Evolutionary conservation across 2,888 invertebrate genomes (phyloP), one percentile per base, ranked within the genome.

Genomic region (Troides aeacus): DNA sequence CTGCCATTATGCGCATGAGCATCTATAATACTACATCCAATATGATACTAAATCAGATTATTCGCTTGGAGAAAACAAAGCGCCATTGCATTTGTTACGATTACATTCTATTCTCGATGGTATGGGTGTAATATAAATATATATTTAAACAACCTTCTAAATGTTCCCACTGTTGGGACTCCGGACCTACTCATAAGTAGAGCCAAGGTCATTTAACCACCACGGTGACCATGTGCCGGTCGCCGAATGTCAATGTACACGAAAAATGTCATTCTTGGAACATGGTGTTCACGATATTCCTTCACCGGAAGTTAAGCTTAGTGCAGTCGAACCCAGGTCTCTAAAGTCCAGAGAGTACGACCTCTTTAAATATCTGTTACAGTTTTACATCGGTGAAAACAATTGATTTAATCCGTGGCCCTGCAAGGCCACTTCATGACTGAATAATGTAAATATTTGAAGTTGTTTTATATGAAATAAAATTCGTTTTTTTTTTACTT

Each of bases 381-480:
- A 3, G 46, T 46, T 46, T 46, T 15, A 46, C 4, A 76, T 73
- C 73, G 76, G 74, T 75, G 74, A 73, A 69, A 58, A 68, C 23
- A 46, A 62, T 42, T 59, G 72, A 70, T 74, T 68, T 69, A 69
- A 71, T 76, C 78, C 78, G 81, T 80, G 84, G 79, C 82, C 79
- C 71, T 21, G 71, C 72, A 72, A 72, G 83, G 79, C 83, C 82
- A 78, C 68, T 84, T 86, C 79, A 85, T 87, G 92, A 92, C 92
- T 92, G 92, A 92, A 89, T 88, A 88, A 81, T 91, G 90, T 91
- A 90, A 89, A 90, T 90, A 90, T 80, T 80, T 80, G 74, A 83
- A 56, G 79, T 86, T 84, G 85, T 87, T 89, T 88, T 88, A 81
- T 87, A 88, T 82, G 82, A 81, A 90, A 89, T 88, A 86, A 88